Conservation (phyloP, 2,888 invertebrate genomes). For the Deilephila elpenor region DNA sequence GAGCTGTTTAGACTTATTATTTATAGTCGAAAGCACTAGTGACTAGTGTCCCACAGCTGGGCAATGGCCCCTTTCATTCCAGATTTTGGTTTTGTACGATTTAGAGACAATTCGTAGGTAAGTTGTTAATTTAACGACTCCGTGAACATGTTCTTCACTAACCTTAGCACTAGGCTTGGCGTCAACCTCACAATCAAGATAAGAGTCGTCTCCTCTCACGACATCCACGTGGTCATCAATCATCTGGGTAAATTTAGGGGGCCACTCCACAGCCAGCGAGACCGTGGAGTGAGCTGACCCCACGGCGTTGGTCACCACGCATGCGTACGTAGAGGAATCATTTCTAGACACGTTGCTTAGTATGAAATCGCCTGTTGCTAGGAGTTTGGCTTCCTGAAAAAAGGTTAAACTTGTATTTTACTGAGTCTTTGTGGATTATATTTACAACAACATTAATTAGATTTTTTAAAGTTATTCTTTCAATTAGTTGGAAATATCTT, state of each 20-base stretch:
- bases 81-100: too few species aligned
- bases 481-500: too few species aligned
- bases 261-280: conserved; percentile 82
- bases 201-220: conserved; percentile 60
- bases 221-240: conserved; percentile 45
- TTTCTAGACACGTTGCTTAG: conserved; percentile 63
- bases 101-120: too few species aligned
- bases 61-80: too few species aligned
- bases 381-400: conserved; percentile 65
- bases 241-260: conserved; percentile 60
- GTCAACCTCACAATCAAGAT: conserved; percentile 68
- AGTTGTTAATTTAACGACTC: too few species aligned
- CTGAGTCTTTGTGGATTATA: too few species aligned
- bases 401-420: background rate
- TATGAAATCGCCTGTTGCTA: conserved; percentile 55
- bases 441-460: too few species aligned
- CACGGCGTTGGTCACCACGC: conserved; percentile 85
- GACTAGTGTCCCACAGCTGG: too few species aligned
- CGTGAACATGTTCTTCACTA: conserved; percentile 29
- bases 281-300: conserved; percentile 82
- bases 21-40: too few species aligned
- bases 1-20: too few species aligned
- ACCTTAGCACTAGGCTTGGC: conserved; percentile 72
- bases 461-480: too few species aligned
- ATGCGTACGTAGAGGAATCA: conserved; percentile 84